Percentiles rank a stretch among this genome's conserved stretches.
These are phyloP conservation scores for Hepsetus odoe DNA, from an alignment of 2,113 vertebrate species.

Conservation along the genomic window DNA sequence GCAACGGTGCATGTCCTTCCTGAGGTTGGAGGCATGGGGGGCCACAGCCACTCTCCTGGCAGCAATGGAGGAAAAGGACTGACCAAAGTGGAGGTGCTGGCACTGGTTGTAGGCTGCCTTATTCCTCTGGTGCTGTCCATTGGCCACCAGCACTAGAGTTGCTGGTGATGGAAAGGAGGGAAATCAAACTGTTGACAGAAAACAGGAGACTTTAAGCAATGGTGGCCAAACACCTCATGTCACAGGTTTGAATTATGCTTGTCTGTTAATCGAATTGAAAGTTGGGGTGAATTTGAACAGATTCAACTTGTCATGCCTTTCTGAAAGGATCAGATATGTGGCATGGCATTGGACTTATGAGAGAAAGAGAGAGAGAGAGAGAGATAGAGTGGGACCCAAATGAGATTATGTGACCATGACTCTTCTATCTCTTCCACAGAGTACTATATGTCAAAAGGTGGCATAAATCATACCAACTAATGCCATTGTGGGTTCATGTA, in stretches of 20 bases:
- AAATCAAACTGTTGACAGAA: not conserved
- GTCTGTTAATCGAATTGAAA: conserved; percentile 43
- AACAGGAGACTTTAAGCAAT: conserved; percentile 36
- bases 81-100: conserved; percentile 90
- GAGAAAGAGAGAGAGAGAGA: conserved; percentile 8
- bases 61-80: conserved; percentile 87
- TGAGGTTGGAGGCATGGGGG: conserved; percentile 91
- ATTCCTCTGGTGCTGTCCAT: conserved; percentile 93
- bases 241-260: conserved; percentile 52
- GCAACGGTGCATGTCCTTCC: conserved; percentile 98
- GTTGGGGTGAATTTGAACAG: not conserved
- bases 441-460: conserved; percentile 24
- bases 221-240: conserved; percentile 43
- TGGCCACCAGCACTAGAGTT: conserved; percentile 91
- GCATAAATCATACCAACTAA: conserved; percentile 20
- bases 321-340: not conserved
- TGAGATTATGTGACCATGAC: conserved; percentile 24
- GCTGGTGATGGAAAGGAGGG: not conserved
- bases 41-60: conserved; percentile 87
- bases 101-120: conserved; percentile 93
- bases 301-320: conserved; percentile 16
- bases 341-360: conserved; percentile 16
- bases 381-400: not conserved
- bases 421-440: not conserved
- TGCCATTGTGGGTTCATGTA: conserved; percentile 15